Evolutionary conservation across 2,113 vertebrate genomes (phyloP).

Genomic region (Nyctibius bracteatus): DNA sequence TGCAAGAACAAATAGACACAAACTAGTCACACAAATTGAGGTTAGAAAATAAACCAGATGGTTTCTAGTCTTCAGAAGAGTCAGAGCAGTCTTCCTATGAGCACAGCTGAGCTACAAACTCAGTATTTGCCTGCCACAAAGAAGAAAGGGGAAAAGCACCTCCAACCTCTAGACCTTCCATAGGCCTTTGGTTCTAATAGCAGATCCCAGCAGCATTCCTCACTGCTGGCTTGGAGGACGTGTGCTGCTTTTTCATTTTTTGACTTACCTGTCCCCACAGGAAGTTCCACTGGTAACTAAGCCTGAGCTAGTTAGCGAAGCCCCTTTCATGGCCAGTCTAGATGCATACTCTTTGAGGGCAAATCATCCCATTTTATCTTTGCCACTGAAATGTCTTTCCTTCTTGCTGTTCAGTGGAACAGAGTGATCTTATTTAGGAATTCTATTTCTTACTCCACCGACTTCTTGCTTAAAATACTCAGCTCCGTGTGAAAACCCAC

Average conservation of each 20-base stretch:
- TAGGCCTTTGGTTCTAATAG: background rate
- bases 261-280: background rate
- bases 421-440: slow-evolving; percentile 53
- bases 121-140: background rate
- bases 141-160: background rate
- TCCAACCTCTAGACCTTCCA: background rate
- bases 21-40: background rate
- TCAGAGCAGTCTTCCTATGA: background rate
- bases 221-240: background rate
- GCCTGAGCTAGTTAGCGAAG: background rate
- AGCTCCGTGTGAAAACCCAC: slow-evolving; percentile 49
- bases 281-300: background rate
- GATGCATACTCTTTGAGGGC: background rate
- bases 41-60: background rate
- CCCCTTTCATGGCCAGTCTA: background rate
- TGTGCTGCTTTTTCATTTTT: background rate
- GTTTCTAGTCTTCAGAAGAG: background rate
- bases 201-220: background rate
- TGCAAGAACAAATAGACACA: background rate
- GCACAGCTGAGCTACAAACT: background rate
- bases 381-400: background rate
- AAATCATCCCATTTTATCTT: slow-evolving; percentile 15
- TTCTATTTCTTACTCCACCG: slow-evolving; percentile 66
- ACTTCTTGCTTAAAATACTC: slow-evolving; percentile 67
- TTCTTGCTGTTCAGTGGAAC: slow-evolving; percentile 30